phyloP scores from a whole-genome alignment of 92 coral and sea anemone species.

The Muricea muricata region DNA sequence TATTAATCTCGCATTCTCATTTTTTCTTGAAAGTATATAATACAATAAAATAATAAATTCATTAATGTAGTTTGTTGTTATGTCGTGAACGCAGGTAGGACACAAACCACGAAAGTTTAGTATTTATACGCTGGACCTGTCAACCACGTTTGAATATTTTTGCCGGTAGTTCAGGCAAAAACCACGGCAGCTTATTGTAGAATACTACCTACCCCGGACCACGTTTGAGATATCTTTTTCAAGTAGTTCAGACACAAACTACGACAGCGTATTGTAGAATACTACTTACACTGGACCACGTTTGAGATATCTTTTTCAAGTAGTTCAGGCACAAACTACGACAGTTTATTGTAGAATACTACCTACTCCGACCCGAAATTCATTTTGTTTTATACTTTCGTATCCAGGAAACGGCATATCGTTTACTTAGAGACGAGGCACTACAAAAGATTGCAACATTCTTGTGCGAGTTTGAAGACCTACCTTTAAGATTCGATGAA shows the following conservation, averaged over 20 bases:
- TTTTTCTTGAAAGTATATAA: too few species aligned
- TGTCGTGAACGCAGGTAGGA: too few species aligned
- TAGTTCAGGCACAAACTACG: background rate
- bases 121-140: background rate
- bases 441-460: conserved; percentile 1
- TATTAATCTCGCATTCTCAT: too few species aligned
- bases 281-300: conserved; percentile 5
- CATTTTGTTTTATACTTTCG: background rate
- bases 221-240: conserved; percentile 7
- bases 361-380: background rate
- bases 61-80: too few species aligned
- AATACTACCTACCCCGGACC: conserved; percentile 2
- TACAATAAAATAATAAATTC: too few species aligned
- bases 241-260: conserved; percentile 1
- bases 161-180: background rate
- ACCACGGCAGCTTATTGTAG: conserved; percentile 4
- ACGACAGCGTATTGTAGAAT: background rate
- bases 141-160: conserved; percentile 4
- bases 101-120: background rate
- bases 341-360: background rate
- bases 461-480: conserved; percentile 39
- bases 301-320: conserved; percentile 3
- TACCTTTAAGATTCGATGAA: conserved; percentile 25
- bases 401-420: conserved; percentile 12
- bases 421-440: conserved; percentile 20